phyloP scores from a whole-genome alignment of 2,797 vertebrate genomes.

The Neosilurus mollespiculum region DNA sequence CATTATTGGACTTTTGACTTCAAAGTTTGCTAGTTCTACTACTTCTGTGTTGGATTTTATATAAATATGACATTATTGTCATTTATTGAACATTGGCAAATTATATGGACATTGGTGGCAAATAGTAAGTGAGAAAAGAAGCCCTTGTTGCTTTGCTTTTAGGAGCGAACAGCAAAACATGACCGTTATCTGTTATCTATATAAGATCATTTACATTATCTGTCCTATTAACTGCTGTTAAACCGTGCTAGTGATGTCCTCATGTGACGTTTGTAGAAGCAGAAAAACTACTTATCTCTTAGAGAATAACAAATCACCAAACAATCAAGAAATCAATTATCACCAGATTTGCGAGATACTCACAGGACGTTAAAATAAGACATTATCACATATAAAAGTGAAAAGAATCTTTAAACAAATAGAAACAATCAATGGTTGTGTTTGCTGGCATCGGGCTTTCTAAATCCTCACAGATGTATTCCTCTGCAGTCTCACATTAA shows the following conservation, averaged over 20 bases:
- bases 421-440: slow-evolving; percentile 4
- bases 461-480: slow-evolving; percentile 23
- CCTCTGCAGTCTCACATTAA: slow-evolving; percentile 1
- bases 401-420: slow-evolving; percentile 15
- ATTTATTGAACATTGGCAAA: no score
- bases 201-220: neutral
- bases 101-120: neutral
- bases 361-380: neutral
- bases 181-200: neutral
- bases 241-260: neutral
- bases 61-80: neutral
- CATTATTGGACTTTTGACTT: neutral
- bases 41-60: neutral
- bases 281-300: neutral
- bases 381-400: slow-evolving; percentile 8
- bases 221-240: neutral
- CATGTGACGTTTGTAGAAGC: neutral
- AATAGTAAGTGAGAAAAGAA: neutral
- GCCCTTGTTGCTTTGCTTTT: neutral
- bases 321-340: neutral
- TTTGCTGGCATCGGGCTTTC: neutral
- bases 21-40: neutral
- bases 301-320: neutral
- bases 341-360: neutral
- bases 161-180: neutral